These are phyloP conservation scores for Rhodinocichla rosea DNA, from an alignment of 2,113 vertebrate genomes.

Conservation along the genomic window DNA sequence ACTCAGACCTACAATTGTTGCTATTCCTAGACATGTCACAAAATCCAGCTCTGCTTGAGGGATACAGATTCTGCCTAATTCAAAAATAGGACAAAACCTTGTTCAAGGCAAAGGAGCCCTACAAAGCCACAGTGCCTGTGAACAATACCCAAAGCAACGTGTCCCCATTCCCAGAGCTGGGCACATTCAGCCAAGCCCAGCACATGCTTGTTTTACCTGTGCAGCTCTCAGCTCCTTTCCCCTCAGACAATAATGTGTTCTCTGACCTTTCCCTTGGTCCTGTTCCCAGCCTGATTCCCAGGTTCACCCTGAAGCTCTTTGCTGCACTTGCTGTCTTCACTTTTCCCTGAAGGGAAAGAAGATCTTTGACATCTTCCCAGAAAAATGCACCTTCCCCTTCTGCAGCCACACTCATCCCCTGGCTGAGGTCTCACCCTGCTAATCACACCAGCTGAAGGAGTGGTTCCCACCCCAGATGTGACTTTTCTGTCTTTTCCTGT, in stretches of 20 bases:
- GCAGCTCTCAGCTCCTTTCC: neutral
- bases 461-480: neutral
- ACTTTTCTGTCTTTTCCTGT: neutral
- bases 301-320: neutral
- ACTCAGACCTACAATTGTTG: neutral
- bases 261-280: neutral
- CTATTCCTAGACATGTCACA: constrained; percentile 10
- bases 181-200: neutral
- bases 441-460: neutral
- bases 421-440: neutral
- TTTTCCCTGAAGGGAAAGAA: neutral
- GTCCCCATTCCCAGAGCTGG: neutral
- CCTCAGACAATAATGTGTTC: neutral
- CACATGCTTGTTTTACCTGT: neutral
- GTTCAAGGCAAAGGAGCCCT: neutral
- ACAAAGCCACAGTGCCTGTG: neutral
- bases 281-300: neutral
- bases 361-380: neutral
- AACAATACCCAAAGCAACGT: neutral
- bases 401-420: neutral
- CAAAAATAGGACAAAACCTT: neutral
- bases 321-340: rapidly evolving
- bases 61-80: neutral
- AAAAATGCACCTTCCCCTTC: neutral
- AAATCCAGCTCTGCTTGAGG: neutral